These are phyloP conservation scores for Erpornis zantholeuca DNA, from an alignment of 2,113 vertebrate genomes.

Conservation along the genomic window DNA sequence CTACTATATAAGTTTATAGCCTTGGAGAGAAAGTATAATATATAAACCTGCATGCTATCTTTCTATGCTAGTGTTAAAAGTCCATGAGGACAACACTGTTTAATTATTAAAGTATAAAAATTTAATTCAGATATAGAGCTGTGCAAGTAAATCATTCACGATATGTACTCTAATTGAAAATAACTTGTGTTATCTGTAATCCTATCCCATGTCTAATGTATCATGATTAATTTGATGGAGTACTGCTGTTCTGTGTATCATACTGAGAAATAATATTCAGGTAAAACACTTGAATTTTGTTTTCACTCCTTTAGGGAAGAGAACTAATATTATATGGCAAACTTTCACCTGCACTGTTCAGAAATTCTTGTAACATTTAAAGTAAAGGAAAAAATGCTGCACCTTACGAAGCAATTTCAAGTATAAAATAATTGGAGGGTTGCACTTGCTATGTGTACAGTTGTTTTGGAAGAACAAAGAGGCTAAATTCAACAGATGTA, in stretches of 20 bases:
- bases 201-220: not conserved
- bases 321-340: not conserved
- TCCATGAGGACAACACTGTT: not conserved
- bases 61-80: not conserved
- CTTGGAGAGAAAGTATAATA: not conserved
- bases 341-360: not conserved
- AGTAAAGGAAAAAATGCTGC: not conserved
- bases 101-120: not conserved
- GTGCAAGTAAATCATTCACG: not conserved
- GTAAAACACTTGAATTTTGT: not conserved
- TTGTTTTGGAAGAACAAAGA: not conserved
- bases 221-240: not conserved
- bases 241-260: not conserved
- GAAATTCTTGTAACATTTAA: not conserved
- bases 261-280: not conserved
- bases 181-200: not conserved
- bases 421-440: not conserved
- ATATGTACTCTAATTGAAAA: not conserved
- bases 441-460: not conserved
- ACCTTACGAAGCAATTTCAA: not conserved
- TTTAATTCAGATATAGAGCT: not conserved
- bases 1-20: not conserved
- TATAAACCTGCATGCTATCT: not conserved
- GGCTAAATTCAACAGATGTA: not conserved
- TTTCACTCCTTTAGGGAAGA: not conserved